phyloP scores from a whole-genome alignment of 2,888 invertebrate species.

The Phyllotreta cruciferae region DNA sequence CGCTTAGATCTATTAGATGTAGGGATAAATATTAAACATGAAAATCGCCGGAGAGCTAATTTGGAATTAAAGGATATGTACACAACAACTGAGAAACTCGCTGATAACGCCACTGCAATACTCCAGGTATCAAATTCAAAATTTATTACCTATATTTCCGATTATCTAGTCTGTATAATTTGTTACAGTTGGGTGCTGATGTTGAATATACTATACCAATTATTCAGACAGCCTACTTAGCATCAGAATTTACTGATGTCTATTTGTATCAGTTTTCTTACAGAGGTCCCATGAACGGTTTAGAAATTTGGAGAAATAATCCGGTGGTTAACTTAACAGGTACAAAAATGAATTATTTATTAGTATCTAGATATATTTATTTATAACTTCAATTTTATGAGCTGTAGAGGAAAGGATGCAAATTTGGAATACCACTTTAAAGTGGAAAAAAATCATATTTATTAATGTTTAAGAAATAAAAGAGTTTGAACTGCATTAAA shows the following conservation, averaged over 20 bases:
- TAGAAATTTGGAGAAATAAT: neutral
- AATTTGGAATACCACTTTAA: no score
- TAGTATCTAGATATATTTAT: no score
- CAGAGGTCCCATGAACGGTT: slow-evolving; percentile 18
- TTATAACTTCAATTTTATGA: neutral
- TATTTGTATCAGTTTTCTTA: slow-evolving; percentile 30
- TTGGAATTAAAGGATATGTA: slow-evolving; percentile 15
- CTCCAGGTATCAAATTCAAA: neutral
- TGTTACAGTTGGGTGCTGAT: slow-evolving; percentile 25
- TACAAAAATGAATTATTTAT: no score
- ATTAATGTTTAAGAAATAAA: no score
- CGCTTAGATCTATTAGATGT: neutral
- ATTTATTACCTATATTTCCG: no score
- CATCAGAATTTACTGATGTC: slow-evolving; percentile 27
- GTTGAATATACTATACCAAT: slow-evolving; percentile 6
- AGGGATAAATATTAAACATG: neutral
- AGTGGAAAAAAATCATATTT: no score
- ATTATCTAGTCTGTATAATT: no score
- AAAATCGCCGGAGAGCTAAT: neutral
- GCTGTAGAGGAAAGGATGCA: no score
- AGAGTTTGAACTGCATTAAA: no score
- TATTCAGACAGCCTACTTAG: slow-evolving; percentile 18
- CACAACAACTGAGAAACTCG: slow-evolving; percentile 3
- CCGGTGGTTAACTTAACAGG: slow-evolving; percentile 5
- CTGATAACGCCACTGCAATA: neutral